Base-by-base conservation (phyloP, 1,140 invertebrate genomes). In the Drosophila fuyamai region DNA sequence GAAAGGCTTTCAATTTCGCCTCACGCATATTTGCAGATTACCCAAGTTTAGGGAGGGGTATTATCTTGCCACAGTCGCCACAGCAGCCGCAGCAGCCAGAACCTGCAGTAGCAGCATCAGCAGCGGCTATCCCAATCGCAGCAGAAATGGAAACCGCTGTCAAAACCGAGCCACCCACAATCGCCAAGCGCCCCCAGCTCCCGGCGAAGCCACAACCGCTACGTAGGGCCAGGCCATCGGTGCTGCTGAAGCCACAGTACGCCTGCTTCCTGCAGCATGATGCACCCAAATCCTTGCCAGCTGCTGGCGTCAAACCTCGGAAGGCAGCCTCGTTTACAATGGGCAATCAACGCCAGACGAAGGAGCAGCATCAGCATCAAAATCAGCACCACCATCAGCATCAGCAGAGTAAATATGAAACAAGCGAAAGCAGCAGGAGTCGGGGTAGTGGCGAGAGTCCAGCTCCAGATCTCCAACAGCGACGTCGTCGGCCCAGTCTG, bases 31-130 rank as follows among this genome's bases (percentile, higher is more conserved):
- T 91, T 92, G 77, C 90, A 92, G 90, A 92, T 92, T 92, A 82
- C 90, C 90, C 90, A 92, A 92, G 73, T 79, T 82, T 92, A 92
- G 86, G 71, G 83, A 91, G 71, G 90, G 90, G 86, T 91, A 91
- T 86, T 90, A 91, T 89, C 56, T 91, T 84, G 81, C 88, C 74
- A 83, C 88, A 81, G 71, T 56, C 47, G 41, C 68, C 57, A 46
- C 65, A 74, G 13, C 60, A 65, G 16, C 62, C 57, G 55, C 57
- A 66, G 12, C 62, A 46, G 36, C 66, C 59, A 73, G 38, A 53
- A 54, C 36, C 65, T 61, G 38, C 57, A 75, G 27, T 18, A 65
- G 48, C 65, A 50, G 23, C 73, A 71, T 1, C 65, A 58, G 18
- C 23, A 62, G 7, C 29, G 32, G n/a, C 43, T 23, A 27, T 35